Conservation (phyloP, 37 sponge, comb jelly and placozoan species). For the Ianthella basta region DNA sequence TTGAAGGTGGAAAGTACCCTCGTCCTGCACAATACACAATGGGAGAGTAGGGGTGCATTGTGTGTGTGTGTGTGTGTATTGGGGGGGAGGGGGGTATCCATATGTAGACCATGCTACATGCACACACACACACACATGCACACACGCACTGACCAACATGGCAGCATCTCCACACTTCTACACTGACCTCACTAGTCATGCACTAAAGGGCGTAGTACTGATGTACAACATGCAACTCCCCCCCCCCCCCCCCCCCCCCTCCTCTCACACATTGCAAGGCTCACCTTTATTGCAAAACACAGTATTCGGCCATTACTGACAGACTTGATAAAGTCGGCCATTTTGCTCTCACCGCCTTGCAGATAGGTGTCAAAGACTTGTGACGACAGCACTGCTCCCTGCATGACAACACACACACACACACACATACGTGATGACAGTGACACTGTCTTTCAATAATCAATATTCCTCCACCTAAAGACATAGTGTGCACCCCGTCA, state of each 20-base stretch:
- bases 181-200: too few relatives aligned
- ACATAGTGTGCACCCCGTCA: neutral
- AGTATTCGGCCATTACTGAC: conserved; percentile 64
- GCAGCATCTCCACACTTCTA: too few relatives aligned
- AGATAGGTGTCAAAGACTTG: conserved; percentile 85
- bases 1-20: conserved; percentile 68
- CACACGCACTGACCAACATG: too few relatives aligned
- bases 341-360: conserved; percentile 48
- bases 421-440: neutral
- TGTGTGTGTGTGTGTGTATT: too few relatives aligned
- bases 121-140: too few relatives aligned
- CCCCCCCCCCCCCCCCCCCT: too few relatives aligned
- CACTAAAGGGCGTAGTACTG: too few relatives aligned
- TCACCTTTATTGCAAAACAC: conserved; percentile 75
- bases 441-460: neutral
- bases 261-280: too few relatives aligned
- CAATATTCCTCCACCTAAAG: neutral
- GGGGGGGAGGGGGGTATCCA: too few relatives aligned
- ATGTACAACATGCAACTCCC: too few relatives aligned
- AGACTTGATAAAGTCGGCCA: conserved; percentile 67
- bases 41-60: too few relatives aligned
- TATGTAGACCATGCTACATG: too few relatives aligned
- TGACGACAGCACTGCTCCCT: conserved; percentile 80
- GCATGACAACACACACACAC: neutral
- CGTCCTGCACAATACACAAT: conserved; percentile 53